Conservation (phyloP, 2,113 vertebrate genomes). For the Lynx canadensis region DNA sequence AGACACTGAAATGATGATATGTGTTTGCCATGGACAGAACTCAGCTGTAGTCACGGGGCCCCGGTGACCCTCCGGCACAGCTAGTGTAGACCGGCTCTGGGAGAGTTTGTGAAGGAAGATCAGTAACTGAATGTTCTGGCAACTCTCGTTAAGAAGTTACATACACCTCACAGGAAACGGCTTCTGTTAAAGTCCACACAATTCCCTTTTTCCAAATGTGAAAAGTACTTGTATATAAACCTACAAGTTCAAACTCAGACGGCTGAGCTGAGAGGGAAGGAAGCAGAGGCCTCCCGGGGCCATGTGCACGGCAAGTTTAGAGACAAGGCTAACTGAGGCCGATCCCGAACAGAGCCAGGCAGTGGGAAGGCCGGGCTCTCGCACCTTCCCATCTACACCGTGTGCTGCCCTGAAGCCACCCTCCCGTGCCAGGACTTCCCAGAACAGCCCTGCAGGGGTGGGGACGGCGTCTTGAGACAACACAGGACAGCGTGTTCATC, state of each 20-base stretch:
- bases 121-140: no score
- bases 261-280: background rate
- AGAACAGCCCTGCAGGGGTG: background rate
- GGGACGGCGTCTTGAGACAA: background rate
- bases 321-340: background rate
- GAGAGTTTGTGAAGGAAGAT: conserved; percentile 34
- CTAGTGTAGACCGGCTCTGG: conserved; percentile 78
- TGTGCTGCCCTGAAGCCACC: background rate
- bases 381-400: background rate
- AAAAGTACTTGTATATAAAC: rapidly evolving
- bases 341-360: rapidly evolving
- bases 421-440: background rate
- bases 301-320: no score
- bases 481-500: background rate
- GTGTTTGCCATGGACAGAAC: conserved; percentile 90
- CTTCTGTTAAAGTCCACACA: background rate
- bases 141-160: background rate
- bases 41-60: conserved; percentile 90
- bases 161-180: background rate
- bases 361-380: background rate
- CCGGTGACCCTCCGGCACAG: conserved; percentile 86
- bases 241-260: background rate
- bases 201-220: background rate
- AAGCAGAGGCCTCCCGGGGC: background rate
- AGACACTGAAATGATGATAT: conserved; percentile 89